A percentile compares a stretch with the other conserved stretches of the same genome.
These are phyloP conservation scores for Centroberyx gerrardi DNA, from an alignment of 2,797 vertebrate species.

Conservation along the genomic window DNA sequence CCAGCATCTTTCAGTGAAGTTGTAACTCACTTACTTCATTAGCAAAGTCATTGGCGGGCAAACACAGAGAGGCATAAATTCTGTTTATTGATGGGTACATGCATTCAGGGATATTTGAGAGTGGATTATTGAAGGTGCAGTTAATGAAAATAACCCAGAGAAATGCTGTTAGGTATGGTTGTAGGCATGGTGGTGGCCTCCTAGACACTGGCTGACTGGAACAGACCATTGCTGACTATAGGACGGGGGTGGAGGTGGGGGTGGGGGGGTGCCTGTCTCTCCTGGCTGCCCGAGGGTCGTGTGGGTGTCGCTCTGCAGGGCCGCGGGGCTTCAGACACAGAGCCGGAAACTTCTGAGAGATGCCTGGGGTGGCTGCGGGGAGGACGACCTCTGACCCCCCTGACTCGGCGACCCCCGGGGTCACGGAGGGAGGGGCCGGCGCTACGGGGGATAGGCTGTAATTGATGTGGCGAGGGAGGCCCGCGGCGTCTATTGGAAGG, in stretches of 20 bases:
- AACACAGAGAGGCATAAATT: neutral
- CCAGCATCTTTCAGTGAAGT: neutral
- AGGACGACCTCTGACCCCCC: slow-evolving; percentile 75
- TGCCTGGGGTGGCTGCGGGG: slow-evolving; percentile 74
- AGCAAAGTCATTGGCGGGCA: neutral
- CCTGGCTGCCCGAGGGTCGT: slow-evolving; percentile 46
- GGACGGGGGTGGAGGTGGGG: neutral
- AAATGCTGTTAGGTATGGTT: neutral
- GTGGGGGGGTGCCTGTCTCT: slow-evolving; percentile 31
- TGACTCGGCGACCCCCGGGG: slow-evolving; percentile 73
- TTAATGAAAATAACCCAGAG: neutral
- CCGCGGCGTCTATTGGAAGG: slow-evolving; percentile 61
- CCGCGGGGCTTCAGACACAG: slow-evolving; percentile 63
- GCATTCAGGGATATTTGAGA: neutral
- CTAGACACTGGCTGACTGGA: slow-evolving; percentile 40
- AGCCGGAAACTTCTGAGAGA: slow-evolving; percentile 80
- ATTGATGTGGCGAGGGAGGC: slow-evolving; percentile 77
- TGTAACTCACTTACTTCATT: neutral
- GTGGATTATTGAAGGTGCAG: neutral
- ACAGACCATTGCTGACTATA: slow-evolving; percentile 47
- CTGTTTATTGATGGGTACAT: neutral
- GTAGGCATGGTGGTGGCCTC: neutral
- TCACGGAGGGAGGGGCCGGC: slow-evolving; percentile 68
- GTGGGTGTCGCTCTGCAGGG: slow-evolving; percentile 62
- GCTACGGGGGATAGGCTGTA: slow-evolving; percentile 72